phyloP scores from a whole-genome alignment of 2,797 vertebrate genomes.

The Tolypeutes matacus region DNA sequence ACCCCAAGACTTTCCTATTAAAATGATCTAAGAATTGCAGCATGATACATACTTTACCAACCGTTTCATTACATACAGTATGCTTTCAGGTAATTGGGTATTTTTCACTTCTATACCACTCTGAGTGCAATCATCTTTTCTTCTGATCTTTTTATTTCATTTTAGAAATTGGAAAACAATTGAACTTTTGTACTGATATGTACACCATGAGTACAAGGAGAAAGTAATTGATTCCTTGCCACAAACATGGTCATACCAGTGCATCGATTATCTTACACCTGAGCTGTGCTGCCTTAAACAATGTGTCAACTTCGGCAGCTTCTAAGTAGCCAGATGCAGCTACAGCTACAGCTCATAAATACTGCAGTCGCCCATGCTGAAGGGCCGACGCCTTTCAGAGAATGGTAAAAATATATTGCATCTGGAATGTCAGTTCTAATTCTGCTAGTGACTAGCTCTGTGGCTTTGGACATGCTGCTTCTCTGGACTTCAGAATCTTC shows the following conservation, averaged over 20 bases:
- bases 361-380: neutral
- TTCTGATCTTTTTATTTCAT: neutral
- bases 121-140: neutral
- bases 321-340: too few species aligned
- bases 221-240: neutral
- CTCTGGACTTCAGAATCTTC: neutral
- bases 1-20: neutral
- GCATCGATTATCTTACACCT: accelerated
- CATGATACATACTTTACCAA: neutral
- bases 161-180: neutral
- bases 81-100: neutral
- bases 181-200: accelerated
- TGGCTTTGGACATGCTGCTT: neutral
- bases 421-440: neutral
- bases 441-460: accelerated
- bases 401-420: neutral
- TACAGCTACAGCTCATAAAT: accelerated
- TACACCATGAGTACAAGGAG: neutral
- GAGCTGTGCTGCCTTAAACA: neutral
- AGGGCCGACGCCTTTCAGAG: neutral
- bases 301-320: neutral
- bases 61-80: neutral
- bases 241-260: neutral
- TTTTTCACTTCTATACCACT: neutral
- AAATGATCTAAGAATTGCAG: slow-evolving; percentile 3